These are phyloP conservation scores for Agapetus fuscipes DNA, from an alignment of 2,888 invertebrate genomes.

Conservation along the genomic window DNA sequence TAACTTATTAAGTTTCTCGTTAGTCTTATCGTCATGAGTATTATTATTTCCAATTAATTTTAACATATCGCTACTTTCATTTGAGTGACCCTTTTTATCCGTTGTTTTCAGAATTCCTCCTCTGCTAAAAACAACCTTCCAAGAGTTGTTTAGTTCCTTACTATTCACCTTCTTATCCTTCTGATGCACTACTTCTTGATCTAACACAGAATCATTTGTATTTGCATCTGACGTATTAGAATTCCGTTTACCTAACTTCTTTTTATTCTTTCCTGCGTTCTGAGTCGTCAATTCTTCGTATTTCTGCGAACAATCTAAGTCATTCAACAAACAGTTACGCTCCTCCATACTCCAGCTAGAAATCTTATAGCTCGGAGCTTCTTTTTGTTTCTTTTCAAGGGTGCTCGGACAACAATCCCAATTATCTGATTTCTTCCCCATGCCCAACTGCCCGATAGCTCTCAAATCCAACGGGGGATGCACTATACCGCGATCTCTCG, in stretches of 20 bases:
- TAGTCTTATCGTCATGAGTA: conserved; percentile 7
- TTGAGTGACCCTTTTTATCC: conserved; percentile 12
- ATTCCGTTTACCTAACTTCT: conserved; percentile 16
- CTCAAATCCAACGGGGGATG: conserved; percentile 52
- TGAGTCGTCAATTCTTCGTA: conserved; percentile 19
- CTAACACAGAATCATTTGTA: conserved; percentile 5
- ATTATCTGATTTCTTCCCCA: conserved; percentile 20
- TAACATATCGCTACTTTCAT: conserved; percentile 11
- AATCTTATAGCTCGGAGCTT: conserved; percentile 13
- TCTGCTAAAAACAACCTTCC: conserved; percentile 15
- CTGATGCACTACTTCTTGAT: conserved; percentile 15
- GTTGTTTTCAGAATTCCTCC: conserved; percentile 7
- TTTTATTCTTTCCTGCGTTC: conserved; percentile 11
- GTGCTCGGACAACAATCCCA: conserved; percentile 18
- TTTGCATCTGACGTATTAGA: conserved; percentile 14
- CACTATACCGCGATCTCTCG: conserved; percentile 41
- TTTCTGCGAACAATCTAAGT: conserved; percentile 14
- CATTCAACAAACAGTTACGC: conserved; percentile 24
- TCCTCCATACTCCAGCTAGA: conserved; percentile 17
- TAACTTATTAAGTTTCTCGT: conserved; percentile 16
- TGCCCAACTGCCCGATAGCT: conserved; percentile 32
- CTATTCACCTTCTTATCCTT: conserved; percentile 24
- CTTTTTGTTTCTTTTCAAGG: conserved; percentile 21
- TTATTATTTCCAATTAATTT: conserved; percentile 1
- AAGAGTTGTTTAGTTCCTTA: conserved; percentile 14